Conservation (phyloP, 1,140 invertebrate genomes). For the Drosophila yakuba region DNA sequence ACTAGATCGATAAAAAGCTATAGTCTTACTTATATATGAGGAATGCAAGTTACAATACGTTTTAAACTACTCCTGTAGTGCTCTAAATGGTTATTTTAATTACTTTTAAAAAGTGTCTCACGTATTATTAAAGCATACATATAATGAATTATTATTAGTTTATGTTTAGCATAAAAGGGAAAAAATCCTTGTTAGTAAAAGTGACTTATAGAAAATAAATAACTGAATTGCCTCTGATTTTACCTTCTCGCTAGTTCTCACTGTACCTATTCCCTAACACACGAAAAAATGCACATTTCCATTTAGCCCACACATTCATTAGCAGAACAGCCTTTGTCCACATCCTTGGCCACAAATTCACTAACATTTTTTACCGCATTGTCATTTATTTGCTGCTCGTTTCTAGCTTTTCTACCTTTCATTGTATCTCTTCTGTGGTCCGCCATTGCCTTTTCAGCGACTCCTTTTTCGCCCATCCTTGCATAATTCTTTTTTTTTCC, state of each 20-base stretch:
- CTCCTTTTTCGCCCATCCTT: constrained; percentile 38
- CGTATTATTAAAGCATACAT: too few species aligned
- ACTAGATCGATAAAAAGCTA: constrained; percentile 5
- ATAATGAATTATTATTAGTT: too few species aligned
- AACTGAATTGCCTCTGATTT: too few species aligned
- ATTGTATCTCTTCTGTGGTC: constrained; percentile 55
- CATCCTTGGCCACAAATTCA: constrained; percentile 40
- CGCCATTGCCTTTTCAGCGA: background rate
- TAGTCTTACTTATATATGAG: background rate
- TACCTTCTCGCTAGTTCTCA: background rate
- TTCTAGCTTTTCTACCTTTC: constrained; percentile 49
- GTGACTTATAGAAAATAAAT: too few species aligned
- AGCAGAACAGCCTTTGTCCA: constrained; percentile 25
- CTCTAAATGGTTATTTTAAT: too few species aligned
- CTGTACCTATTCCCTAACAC: constrained; percentile 10
- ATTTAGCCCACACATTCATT: constrained; percentile 30
- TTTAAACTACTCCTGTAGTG: background rate
- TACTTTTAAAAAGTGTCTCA: too few species aligned
- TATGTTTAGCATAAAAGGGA: too few species aligned
- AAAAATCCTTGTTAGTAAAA: too few species aligned
- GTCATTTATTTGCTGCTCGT: constrained; percentile 43
- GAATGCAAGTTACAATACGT: background rate
- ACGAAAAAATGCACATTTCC: background rate
- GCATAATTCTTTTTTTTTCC: constrained; percentile 61
- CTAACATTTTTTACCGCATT: constrained; percentile 50